These are phyloP conservation scores for Cremastinae sp. DNA, from an alignment of 2,888 invertebrate species.

Conservation along the genomic window DNA sequence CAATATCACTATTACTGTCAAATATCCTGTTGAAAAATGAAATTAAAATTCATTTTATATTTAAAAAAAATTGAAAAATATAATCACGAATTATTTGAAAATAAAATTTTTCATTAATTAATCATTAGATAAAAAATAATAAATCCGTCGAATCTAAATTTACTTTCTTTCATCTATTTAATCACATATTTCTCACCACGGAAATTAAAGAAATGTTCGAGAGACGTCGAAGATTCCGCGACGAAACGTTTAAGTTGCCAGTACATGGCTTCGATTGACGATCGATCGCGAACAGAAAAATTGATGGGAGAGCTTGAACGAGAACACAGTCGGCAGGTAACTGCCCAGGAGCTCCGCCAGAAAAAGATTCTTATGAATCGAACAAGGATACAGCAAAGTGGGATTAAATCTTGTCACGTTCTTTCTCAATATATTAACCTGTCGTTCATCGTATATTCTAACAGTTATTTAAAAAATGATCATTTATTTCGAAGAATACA, in stretches of 20 bases:
- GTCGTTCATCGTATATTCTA: not conserved
- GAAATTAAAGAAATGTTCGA: slow-evolving; percentile 33
- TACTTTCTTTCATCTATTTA: not conserved
- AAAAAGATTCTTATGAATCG: slow-evolving; percentile 50
- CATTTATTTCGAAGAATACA: not conserved
- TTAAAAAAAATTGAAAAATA: too few species aligned
- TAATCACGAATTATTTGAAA: too few species aligned
- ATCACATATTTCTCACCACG: slow-evolving; percentile 36
- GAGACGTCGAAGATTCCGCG: slow-evolving; percentile 8
- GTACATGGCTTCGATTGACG: slow-evolving; percentile 26
- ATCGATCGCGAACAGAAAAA: not conserved
- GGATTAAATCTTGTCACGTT: slow-evolving; percentile 17
- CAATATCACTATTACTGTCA: slow-evolving; percentile 20
- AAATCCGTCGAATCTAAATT: not conserved
- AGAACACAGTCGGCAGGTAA: slow-evolving; percentile 34
- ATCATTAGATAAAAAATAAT: not conserved
- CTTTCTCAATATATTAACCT: not conserved
- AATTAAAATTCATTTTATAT: not conserved
- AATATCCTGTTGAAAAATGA: slow-evolving; percentile 14
- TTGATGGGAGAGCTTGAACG: slow-evolving; percentile 2
- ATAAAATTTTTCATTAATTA: too few species aligned
- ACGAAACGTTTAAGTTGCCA: slow-evolving; percentile 39
- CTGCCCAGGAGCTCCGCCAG: slow-evolving; percentile 51
- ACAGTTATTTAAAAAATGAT: not conserved
- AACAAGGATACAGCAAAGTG: slow-evolving; percentile 6